Percentiles rank a stretch among this genome's conserved stretches.
These are phyloP conservation scores for Anarhynchus alexandrinus DNA, from an alignment of 2,113 vertebrate genomes.

Conservation along the genomic window DNA sequence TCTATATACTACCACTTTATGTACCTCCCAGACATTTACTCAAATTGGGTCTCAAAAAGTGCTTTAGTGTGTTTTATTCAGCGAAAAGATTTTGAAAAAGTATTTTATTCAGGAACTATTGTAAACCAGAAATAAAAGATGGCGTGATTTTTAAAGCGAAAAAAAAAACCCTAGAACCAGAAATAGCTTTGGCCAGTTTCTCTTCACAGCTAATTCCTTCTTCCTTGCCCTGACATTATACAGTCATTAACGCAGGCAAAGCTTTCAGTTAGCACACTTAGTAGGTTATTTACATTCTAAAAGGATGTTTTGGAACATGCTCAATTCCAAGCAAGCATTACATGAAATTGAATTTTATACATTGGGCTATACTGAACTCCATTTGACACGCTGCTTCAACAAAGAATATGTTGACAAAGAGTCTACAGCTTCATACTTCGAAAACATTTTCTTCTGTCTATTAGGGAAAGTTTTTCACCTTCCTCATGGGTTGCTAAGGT, in stretches of 20 bases:
- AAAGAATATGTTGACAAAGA: not conserved
- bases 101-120: not conserved
- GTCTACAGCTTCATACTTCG: not conserved
- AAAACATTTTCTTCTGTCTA: constrained; percentile 35
- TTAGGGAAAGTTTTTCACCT: not conserved
- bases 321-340: not conserved
- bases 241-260: not conserved
- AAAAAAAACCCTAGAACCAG: not conserved
- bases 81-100: not conserved
- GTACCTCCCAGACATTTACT: not conserved
- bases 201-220: not conserved
- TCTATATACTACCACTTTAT: not conserved
- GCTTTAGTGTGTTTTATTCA: not conserved
- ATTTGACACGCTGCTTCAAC: not conserved
- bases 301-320: not conserved
- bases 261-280: not conserved
- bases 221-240: not conserved
- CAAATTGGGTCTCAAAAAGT: not conserved
- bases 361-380: not conserved
- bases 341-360: constrained; percentile 14
- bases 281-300: not conserved
- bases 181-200: not conserved
- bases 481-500: not conserved
- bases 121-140: not conserved
- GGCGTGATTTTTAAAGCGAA: rapidly evolving